Evolutionary conservation across 2,888 invertebrate genomes (phyloP), one percentile per base, ranked within the genome.

Genomic region (Herminia tarsipennalis): DNA sequence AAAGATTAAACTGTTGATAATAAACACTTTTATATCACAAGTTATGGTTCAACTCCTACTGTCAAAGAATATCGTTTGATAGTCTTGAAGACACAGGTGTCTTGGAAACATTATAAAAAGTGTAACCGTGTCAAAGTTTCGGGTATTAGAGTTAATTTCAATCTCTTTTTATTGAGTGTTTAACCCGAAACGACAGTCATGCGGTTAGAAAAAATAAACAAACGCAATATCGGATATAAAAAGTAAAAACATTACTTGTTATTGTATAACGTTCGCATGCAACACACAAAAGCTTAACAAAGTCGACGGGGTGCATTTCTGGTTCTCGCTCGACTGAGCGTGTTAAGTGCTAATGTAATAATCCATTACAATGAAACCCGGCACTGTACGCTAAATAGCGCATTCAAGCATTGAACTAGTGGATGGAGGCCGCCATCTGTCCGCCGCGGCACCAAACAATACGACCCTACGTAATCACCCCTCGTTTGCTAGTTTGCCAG

Each of bases 321-420:
- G 79, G 78, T 86, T 79, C 76, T 74, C 86, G 88, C 83, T 86
- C 84, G 78, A 83, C 85, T 82, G 83, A 86, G 88, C 89, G 81
- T 86, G 86, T 86, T 89, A 87, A 90, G 88, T 89, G 90, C 85
- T 90, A 91, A 91, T 91, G 89, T 89, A 88, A 90, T 90, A 90
- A 90, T 90, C 86, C 86, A 90, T 88, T 88, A 90, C 86, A 90
- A 89, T 89, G 86, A 86, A 88, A 81, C 86, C 80, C 79, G 73
- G 83, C 83, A 81, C 81, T 86, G 86, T 83, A 82, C 86, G 86
- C 87, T 89, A 90, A 90, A 90, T 86, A 90, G 88, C 87, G 87
- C 87, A 87, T 88, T 89, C 82, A 82, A 84, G 81, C 87, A 81
- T 82, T 76, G 80, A 85, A 76, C 67, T 72, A 70, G 73, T 58